Evolutionary conservation across 92 coral and sea anemone species (phyloP).

Genomic region (Heteractis magnifica): DNA sequence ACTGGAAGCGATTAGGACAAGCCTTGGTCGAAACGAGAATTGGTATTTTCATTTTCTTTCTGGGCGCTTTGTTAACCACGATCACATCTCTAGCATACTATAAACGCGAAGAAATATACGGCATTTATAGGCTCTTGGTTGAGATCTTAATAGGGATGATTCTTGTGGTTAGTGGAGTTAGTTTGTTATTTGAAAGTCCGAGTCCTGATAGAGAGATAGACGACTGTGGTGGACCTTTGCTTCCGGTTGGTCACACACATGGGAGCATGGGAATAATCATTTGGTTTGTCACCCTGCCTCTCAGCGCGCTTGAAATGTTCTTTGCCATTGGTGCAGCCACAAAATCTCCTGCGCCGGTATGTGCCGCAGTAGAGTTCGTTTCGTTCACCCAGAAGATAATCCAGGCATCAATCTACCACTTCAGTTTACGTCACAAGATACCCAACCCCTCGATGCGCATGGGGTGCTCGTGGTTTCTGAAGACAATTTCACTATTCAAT

Average conservation of each 20-base stretch:
- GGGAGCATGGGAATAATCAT: constrained; percentile 71
- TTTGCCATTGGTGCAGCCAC: constrained; percentile 81
- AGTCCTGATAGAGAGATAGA: constrained; percentile 52
- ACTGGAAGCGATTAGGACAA: constrained; percentile 50
- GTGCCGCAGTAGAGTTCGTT: constrained; percentile 63
- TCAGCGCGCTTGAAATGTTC: constrained; percentile 64
- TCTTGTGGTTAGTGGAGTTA: constrained; percentile 44
- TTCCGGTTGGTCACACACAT: constrained; percentile 69
- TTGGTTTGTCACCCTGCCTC: constrained; percentile 72
- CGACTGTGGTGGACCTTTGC: constrained; percentile 56
- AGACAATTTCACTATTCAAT: constrained; percentile 67
- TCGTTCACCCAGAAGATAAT: constrained; percentile 64
- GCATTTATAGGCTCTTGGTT: constrained; percentile 44
- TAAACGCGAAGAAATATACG: constrained; percentile 48
- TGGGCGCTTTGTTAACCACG: constrained; percentile 70
- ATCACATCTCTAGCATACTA: constrained; percentile 67
- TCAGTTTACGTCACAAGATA: constrained; percentile 80
- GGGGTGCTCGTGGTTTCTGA: constrained; percentile 80
- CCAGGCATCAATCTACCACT: constrained; percentile 73
- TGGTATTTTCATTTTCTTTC: constrained; percentile 66
- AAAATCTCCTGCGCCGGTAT: constrained; percentile 45
- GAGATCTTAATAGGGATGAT: constrained; percentile 45
- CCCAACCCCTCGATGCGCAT: constrained; percentile 60
- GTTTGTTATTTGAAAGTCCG: constrained; percentile 59
- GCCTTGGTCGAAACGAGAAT: constrained; percentile 68